Percentiles rank a stretch among this genome's conserved stretches.
Conservation (phyloP, 1,140 invertebrate genomes). For the Protaetia brevitarsis region DNA sequence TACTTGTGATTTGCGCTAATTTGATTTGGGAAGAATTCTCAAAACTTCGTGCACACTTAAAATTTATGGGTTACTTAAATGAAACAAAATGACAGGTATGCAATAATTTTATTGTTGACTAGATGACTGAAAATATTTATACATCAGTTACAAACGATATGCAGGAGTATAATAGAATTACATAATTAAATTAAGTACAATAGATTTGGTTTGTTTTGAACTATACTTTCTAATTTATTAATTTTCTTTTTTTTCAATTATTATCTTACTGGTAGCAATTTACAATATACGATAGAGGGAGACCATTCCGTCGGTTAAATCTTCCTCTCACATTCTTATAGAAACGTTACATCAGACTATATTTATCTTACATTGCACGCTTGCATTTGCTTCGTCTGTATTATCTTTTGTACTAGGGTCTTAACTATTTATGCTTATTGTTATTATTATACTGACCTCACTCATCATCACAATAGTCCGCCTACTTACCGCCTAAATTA, state of each 20-base stretch:
- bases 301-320: slow-evolving; percentile 27
- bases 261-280: slow-evolving; percentile 31
- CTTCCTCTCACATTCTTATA: slow-evolving; percentile 30
- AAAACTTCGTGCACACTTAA: neutral
- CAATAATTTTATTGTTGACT: slow-evolving; percentile 47
- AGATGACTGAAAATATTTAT: slow-evolving; percentile 47
- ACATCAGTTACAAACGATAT: slow-evolving; percentile 49
- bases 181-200: slow-evolving; percentile 41
- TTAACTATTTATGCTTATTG: too few species aligned
- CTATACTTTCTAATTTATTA: slow-evolving; percentile 39
- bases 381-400: slow-evolving; percentile 9
- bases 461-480: neutral
- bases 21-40: neutral
- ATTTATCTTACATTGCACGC: neutral
- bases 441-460: neutral
- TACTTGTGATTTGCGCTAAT: too few species aligned
- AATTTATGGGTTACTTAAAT: slow-evolving; percentile 22
- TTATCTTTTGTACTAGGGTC: neutral
- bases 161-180: slow-evolving; percentile 48
- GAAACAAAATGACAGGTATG: slow-evolving; percentile 26
- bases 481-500: neutral
- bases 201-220: slow-evolving; percentile 35
- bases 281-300: slow-evolving; percentile 33
- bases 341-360: too few species aligned
- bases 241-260: neutral